Conservation (phyloP, 1,140 invertebrate species). For the Telenomus remus region DNA sequence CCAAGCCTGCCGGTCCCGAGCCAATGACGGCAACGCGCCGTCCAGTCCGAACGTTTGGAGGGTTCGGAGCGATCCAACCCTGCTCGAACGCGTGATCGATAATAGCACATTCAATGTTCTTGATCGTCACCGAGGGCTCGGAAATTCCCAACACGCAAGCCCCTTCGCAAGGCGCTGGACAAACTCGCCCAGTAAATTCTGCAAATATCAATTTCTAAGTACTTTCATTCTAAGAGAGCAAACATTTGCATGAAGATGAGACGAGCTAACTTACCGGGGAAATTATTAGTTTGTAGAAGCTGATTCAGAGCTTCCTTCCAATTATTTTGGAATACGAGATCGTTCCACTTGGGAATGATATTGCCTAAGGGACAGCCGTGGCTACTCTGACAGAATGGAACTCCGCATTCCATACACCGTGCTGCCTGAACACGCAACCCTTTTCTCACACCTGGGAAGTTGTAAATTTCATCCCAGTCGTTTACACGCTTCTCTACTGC, state of each 20-base stretch:
- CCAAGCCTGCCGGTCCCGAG: conserved; percentile 95
- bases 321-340: conserved; percentile 94
- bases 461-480: conserved; percentile 98
- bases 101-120: conserved; percentile 99
- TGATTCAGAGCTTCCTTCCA: conserved; percentile 98
- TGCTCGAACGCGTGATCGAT: conserved; percentile 98
- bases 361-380: conserved; percentile 98
- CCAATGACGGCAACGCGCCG: conserved; percentile 95
- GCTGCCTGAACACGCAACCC: conserved; percentile 94
- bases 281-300: conserved; percentile 98
- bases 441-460: conserved; percentile 89
- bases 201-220: conserved; percentile 11
- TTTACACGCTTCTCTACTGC: conserved; percentile 87
- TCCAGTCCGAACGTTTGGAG: conserved; percentile 84
- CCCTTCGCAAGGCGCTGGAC: conserved; percentile 98
- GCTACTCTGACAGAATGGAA: conserved; percentile 98
- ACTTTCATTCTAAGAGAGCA: background rate
- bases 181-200: conserved; percentile 99
- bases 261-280: conserved; percentile 81
- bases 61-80: conserved; percentile 92
- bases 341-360: conserved; percentile 99
- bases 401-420: conserved; percentile 99
- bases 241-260: background rate
- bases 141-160: conserved; percentile 98
- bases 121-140: conserved; percentile 97